These are phyloP conservation scores for Drosophila niveifrons DNA, from an alignment of 2,888 invertebrate genomes.

Conservation along the genomic window DNA sequence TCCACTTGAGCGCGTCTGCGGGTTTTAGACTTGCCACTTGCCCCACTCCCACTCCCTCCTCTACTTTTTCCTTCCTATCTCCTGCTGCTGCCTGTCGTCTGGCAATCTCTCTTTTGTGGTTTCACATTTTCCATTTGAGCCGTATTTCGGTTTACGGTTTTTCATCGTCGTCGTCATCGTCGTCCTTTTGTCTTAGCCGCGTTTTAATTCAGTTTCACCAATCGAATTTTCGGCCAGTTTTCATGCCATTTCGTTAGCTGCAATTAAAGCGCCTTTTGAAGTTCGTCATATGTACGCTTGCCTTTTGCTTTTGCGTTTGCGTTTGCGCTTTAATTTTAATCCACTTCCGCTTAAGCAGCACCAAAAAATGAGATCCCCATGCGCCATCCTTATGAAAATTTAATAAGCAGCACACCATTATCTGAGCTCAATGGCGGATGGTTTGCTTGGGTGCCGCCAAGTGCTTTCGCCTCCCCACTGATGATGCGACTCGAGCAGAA, in stretches of 20 bases:
- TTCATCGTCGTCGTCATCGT: background rate
- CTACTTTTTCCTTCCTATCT: too few species aligned
- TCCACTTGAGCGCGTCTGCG: slow-evolving; percentile 73
- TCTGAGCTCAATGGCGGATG: slow-evolving; percentile 37
- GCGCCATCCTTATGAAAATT: slow-evolving; percentile 68
- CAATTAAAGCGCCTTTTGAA: slow-evolving; percentile 69
- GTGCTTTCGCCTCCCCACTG: slow-evolving; percentile 22
- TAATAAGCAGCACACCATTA: slow-evolving; percentile 69
- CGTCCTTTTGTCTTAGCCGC: slow-evolving; percentile 46
- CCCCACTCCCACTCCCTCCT: background rate
- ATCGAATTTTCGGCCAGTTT: slow-evolving; percentile 76
- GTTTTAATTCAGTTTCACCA: slow-evolving; percentile 70
- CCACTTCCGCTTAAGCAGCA: slow-evolving; percentile 64
- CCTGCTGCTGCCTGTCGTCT: background rate
- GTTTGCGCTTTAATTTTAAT: slow-evolving; percentile 66
- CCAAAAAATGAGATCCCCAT: slow-evolving; percentile 56
- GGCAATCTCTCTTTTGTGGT: slow-evolving; percentile 54
- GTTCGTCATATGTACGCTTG: slow-evolving; percentile 16
- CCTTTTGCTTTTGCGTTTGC: background rate
- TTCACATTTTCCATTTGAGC: slow-evolving; percentile 46
- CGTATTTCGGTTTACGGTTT: slow-evolving; percentile 34
- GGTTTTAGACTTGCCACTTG: slow-evolving; percentile 35
- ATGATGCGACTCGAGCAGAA: slow-evolving; percentile 36
- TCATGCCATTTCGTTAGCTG: slow-evolving; percentile 53
- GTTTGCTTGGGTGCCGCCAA: slow-evolving; percentile 12